Evolutionary conservation across 35 echinoderm and acorn worm genomes (phyloP).

Genomic region (Ophioderma brevispina): DNA sequence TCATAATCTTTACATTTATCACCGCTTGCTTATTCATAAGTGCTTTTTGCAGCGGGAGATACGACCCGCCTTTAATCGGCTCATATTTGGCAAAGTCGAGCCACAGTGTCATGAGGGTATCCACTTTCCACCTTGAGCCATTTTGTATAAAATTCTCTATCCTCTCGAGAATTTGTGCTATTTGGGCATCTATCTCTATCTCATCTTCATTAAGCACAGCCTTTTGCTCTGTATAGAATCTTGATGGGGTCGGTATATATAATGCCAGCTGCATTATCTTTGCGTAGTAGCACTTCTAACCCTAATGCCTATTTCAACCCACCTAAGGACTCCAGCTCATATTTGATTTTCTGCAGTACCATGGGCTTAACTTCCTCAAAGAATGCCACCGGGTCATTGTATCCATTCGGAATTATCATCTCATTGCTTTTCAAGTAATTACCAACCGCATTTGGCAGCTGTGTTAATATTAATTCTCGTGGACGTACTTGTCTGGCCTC

Average conservation of each 20-base stretch:
- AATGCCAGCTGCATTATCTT: neutral
- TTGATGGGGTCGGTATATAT: neutral
- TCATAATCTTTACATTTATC: conserved; percentile 39
- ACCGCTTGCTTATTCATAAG: neutral
- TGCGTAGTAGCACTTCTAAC: neutral
- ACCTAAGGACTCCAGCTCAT: neutral
- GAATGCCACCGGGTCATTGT: neutral
- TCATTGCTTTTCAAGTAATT: conserved; percentile 7
- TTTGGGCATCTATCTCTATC: neutral
- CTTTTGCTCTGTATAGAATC: conserved; percentile 1
- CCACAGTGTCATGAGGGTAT: conserved; percentile 1
- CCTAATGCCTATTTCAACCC: neutral
- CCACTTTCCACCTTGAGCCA: conserved; percentile 10
- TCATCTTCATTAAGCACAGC: conserved; percentile 5
- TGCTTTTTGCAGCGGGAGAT: conserved; percentile 10
- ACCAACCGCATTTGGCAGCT: neutral
- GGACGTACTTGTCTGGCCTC: neutral
- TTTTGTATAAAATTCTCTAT: neutral
- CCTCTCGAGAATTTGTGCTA: neutral
- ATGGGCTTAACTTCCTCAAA: neutral
- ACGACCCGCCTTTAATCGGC: conserved; percentile 20
- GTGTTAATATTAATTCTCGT: neutral
- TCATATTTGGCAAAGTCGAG: conserved; percentile 29
- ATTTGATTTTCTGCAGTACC: neutral
- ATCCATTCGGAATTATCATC: neutral